These are phyloP conservation scores for Ridgeia piscesae DNA, from an alignment of 1,140 invertebrate species.

Conservation along the genomic window DNA sequence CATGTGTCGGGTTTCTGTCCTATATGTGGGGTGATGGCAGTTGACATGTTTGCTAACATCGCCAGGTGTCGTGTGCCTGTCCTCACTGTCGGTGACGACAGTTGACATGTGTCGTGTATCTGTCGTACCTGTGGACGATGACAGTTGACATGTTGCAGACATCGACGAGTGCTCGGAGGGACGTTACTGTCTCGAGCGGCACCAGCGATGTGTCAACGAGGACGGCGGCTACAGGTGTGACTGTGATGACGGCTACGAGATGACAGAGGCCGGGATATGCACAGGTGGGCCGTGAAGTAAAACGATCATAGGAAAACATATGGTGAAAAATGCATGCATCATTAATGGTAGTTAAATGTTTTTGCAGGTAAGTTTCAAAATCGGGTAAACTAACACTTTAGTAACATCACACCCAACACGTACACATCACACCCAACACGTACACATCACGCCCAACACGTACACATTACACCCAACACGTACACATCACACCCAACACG, in stretches of 20 bases:
- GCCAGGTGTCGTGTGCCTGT: too few relatives aligned
- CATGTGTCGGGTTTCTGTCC: too few relatives aligned
- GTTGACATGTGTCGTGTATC: neutral
- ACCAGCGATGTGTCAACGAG: slow-evolving; percentile 78
- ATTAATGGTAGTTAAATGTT: neutral
- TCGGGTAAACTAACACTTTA: neutral
- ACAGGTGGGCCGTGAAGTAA: neutral
- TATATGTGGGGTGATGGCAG: too few relatives aligned
- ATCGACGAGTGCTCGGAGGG: slow-evolving; percentile 75
- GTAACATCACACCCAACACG: too few relatives aligned
- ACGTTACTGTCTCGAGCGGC: slow-evolving; percentile 79
- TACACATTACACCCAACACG: too few relatives aligned
- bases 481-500: too few relatives aligned
- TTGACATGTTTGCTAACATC: too few relatives aligned
- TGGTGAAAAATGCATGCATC: neutral
- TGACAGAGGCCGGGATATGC: neutral
- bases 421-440: too few relatives aligned
- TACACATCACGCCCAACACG: too few relatives aligned
- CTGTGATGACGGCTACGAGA: slow-evolving; percentile 80
- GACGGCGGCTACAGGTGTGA: slow-evolving; percentile 79
- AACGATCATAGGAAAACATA: neutral
- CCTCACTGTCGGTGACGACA: neutral
- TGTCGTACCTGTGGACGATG: neutral
- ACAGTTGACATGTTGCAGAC: slow-evolving; percentile 58
- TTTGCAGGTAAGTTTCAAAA: neutral